A percentile compares a stretch with the other conserved stretches of the same genome.
Evolutionary conservation across 2,888 invertebrate species (phyloP).

Genomic region (Noctua janthe): DNA sequence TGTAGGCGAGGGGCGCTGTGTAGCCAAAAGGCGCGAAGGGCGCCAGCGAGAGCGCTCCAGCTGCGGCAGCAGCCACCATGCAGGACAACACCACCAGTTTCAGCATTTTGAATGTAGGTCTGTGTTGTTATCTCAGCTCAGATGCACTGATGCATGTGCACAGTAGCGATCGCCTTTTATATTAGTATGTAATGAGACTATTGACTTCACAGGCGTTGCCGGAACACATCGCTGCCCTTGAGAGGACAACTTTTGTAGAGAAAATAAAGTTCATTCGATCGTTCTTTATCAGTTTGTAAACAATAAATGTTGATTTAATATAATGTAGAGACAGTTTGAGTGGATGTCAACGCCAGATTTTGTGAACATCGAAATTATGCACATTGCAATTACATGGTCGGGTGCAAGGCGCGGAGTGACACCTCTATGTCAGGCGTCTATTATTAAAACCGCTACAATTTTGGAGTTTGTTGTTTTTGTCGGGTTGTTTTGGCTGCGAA

Average conservation of each 20-base stretch:
- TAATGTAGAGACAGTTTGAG: conserved; percentile 28
- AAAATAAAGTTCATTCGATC: conserved; percentile 67
- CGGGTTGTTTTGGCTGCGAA: conserved; percentile 12
- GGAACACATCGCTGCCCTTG: conserved; percentile 81
- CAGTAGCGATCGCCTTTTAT: conserved; percentile 76
- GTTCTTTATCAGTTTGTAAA: conserved; percentile 53
- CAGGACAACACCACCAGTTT: conserved; percentile 91
- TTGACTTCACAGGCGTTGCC: conserved; percentile 74
- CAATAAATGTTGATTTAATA: conserved; percentile 46
- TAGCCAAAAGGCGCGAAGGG: conserved; percentile 71
- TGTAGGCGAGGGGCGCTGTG: conserved; percentile 72
- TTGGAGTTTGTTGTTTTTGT: conserved; percentile 37
- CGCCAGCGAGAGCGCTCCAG: conserved; percentile 68
- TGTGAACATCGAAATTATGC: conserved; percentile 42
- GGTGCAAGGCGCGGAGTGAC: conserved; percentile 17
- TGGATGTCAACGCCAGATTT: conserved; percentile 52
- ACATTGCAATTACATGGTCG: conserved; percentile 48
- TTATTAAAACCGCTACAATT: conserved; percentile 38
- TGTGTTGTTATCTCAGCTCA: conserved; percentile 81
- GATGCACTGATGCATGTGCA: conserved; percentile 78
- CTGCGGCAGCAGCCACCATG: conserved; percentile 90
- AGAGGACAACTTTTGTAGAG: conserved; percentile 80
- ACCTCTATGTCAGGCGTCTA: conserved; percentile 46
- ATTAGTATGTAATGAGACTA: conserved; percentile 68
- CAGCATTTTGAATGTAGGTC: conserved; percentile 84